Conservation (phyloP, 2,888 invertebrate species). For the Ptilodon capucinus region DNA sequence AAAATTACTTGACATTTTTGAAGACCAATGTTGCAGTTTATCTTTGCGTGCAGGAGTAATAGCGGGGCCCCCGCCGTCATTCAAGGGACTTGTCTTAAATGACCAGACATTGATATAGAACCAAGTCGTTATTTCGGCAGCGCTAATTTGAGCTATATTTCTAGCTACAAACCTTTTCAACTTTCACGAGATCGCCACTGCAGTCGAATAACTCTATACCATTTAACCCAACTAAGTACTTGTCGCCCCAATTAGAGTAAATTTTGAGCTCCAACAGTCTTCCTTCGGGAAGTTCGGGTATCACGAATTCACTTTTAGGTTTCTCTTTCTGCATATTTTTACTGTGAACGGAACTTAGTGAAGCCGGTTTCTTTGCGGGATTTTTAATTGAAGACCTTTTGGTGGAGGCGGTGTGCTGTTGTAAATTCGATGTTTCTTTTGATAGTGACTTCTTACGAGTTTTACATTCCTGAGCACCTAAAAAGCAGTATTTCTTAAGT, state of each 20-base stretch:
- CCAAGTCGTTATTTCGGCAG: no score
- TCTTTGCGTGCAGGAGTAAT: no score
- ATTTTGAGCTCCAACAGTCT: conserved; percentile 86
- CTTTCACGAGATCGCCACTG: conserved; percentile 81
- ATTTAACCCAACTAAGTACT: conserved; percentile 89
- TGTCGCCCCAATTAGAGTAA: conserved; percentile 90
- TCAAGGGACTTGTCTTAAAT: no score
- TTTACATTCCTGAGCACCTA: conserved; percentile 45
- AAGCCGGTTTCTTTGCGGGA: conserved; percentile 45
- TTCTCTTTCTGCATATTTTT: conserved; percentile 46
- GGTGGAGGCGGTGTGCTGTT: conserved; percentile 23
- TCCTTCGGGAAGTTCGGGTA: conserved; percentile 90
- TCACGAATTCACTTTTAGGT: conserved; percentile 82
- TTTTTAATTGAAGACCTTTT: conserved; percentile 45
- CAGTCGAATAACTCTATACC: conserved; percentile 89
- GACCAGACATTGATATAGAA: no score
- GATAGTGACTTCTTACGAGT: conserved; percentile 35
- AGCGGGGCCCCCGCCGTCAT: no score
- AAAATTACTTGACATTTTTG: no score
- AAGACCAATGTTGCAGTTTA: no score
- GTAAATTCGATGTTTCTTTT: conserved; percentile 38
- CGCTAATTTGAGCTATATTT: no score
- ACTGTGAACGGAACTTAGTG: conserved; percentile 45
- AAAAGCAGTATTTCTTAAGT: no score
- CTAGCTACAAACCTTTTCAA: conserved; percentile 88